Conservation (phyloP, 2,113 vertebrate genomes). For the Callopanchax toddi region DNA sequence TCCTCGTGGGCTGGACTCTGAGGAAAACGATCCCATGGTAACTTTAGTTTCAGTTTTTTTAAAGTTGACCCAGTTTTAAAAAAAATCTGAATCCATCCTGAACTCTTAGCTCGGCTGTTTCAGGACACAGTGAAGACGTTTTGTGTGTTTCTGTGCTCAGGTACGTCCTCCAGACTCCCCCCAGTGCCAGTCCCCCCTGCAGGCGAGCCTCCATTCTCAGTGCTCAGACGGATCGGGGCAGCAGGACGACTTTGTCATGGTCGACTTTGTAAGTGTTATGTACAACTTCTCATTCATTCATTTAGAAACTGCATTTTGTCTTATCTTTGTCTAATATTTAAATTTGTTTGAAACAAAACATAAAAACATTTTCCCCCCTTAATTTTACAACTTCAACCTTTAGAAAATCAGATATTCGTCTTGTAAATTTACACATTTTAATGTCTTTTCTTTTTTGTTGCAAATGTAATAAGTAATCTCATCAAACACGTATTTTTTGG, state of each 20-base stretch:
- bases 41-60: background rate
- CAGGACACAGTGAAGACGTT: background rate
- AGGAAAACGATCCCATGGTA: constrained; percentile 96
- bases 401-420: too few species aligned
- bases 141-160: constrained; percentile 62
- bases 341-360: too few species aligned
- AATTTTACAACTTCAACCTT: too few species aligned
- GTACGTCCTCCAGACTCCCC: constrained; percentile 93
- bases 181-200: constrained; percentile 86
- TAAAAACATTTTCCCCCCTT: too few species aligned
- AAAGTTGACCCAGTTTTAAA: background rate
- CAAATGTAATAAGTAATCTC: too few species aligned
- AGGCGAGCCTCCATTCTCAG: constrained; percentile 91
- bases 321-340: too few species aligned
- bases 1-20: constrained; percentile 87
- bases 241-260: constrained; percentile 97
- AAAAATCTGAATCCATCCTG: too few species aligned
- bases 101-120: background rate
- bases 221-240: constrained; percentile 88
- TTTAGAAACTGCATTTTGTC: too few species aligned
- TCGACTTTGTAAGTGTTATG: constrained; percentile 90
- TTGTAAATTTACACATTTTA: too few species aligned
- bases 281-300: background rate
- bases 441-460: too few species aligned
- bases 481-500: too few species aligned